These are phyloP conservation scores for Euschistus heros DNA, from an alignment of 1,140 invertebrate genomes.

Conservation along the genomic window DNA sequence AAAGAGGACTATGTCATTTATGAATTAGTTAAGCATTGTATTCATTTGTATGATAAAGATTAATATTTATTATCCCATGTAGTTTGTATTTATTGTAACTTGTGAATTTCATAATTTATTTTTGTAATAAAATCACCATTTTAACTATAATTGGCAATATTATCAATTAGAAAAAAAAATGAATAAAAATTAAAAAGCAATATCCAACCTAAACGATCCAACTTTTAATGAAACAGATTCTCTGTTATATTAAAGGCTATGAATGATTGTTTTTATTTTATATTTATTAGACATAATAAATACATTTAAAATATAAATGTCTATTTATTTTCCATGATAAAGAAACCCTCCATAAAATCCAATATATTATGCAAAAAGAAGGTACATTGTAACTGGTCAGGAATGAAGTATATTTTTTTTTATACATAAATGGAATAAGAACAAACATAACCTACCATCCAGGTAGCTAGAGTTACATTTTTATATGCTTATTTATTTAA, in stretches of 20 bases:
- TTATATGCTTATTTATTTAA: too few species aligned
- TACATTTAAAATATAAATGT: neutral
- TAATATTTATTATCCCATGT: constrained; percentile 10
- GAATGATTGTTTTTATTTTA: constrained; percentile 11
- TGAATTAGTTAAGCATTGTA: constrained; percentile 8
- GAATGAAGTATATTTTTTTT: too few species aligned
- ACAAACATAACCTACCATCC: too few species aligned
- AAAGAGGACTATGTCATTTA: neutral
- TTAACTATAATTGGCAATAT: constrained; percentile 10
- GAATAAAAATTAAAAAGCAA: neutral
- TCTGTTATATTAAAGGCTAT: constrained; percentile 7
- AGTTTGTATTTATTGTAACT: constrained; percentile 8
- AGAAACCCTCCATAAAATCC: too few species aligned
- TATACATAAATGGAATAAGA: too few species aligned
- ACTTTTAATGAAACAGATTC: constrained; percentile 1
- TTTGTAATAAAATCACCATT: constrained; percentile 15
- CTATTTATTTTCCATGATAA: too few species aligned
- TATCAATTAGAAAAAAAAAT: neutral
- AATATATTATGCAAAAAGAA: too few species aligned
- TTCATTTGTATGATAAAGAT: constrained; percentile 15
- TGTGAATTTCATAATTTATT: constrained; percentile 17
- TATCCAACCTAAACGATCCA: neutral
- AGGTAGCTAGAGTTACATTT: too few species aligned
- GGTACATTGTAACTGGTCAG: too few species aligned
- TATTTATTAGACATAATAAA: constrained; percentile 8